These are phyloP conservation scores for Leistus spinibarbis DNA, from an alignment of 2,888 invertebrate genomes.

Conservation along the genomic window DNA sequence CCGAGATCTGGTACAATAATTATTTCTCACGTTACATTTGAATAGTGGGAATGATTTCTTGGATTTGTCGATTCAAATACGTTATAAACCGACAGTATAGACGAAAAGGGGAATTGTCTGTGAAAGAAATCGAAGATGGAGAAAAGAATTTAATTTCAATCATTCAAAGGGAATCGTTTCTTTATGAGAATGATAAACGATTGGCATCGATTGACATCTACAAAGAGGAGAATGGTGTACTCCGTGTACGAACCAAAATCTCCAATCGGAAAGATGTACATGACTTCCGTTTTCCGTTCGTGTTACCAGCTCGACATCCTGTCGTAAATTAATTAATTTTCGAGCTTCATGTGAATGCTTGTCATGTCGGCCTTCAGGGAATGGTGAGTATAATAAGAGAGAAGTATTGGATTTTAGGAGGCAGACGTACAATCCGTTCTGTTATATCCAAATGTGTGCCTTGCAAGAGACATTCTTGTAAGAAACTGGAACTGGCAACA, in stretches of 20 bases:
- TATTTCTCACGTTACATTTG: conserved; percentile 42
- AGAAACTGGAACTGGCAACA: neutral
- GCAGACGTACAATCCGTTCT: conserved; percentile 33
- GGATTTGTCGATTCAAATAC: conserved; percentile 31
- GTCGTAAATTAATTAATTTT: conserved; percentile 42
- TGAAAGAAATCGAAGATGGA: neutral
- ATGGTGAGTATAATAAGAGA: conserved; percentile 40
- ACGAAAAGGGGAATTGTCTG: conserved; percentile 7
- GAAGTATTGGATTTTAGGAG: conserved; percentile 40
- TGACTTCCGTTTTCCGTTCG: conserved; percentile 45
- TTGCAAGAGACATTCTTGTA: neutral
- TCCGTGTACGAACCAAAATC: conserved; percentile 42
- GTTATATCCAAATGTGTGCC: conserved; percentile 30
- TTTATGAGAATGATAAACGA: conserved; percentile 17
- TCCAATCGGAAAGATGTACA: conserved; percentile 40
- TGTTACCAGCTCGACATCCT: conserved; percentile 45
- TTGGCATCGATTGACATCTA: conserved; percentile 31
- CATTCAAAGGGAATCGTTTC: conserved; percentile 32
- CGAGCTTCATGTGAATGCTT: conserved; percentile 25
- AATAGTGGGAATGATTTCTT: conserved; percentile 43
- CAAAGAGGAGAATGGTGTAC: conserved; percentile 39
- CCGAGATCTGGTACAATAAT: neutral
- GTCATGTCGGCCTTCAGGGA: conserved; percentile 40
- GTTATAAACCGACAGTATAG: neutral
- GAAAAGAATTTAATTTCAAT: conserved; percentile 14